Percentiles rank a stretch among this genome's conserved stretches.
Evolutionary conservation across 2,888 invertebrate species (phyloP).

Genomic region (Psylliodes chrysocephalus): DNA sequence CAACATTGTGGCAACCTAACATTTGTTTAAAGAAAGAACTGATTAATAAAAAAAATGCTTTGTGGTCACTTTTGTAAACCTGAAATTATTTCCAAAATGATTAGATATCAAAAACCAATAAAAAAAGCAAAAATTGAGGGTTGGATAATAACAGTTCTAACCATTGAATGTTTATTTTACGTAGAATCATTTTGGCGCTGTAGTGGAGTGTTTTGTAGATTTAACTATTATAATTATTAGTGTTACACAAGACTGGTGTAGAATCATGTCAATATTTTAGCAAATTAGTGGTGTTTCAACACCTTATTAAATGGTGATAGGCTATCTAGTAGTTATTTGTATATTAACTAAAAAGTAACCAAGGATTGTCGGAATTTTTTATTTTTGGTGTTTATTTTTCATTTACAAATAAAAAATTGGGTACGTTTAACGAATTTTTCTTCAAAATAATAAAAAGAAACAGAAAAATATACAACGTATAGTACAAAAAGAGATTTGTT

Average conservation of each 20-base stretch:
- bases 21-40: too few species aligned
- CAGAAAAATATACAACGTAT: conserved; percentile 38
- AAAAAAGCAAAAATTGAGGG: too few species aligned
- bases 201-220: conserved; percentile 42
- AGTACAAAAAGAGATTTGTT: conserved; percentile 46
- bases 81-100: too few species aligned
- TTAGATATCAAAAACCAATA: too few species aligned
- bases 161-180: too few species aligned
- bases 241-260: conserved; percentile 65
- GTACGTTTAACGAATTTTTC: conserved; percentile 37
- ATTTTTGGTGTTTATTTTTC: conserved; percentile 33
- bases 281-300: conserved; percentile 56
- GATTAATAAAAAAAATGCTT: too few species aligned
- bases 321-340: conserved; percentile 57
- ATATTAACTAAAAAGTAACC: conserved; percentile 54
- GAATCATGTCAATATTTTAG: conserved; percentile 63
- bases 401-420: conserved; percentile 23
- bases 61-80: too few species aligned
- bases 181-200: conserved; percentile 12
- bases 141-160: too few species aligned
- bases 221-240: conserved; percentile 57
- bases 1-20: too few species aligned
- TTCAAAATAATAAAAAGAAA: conserved; percentile 21
- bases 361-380: conserved; percentile 56
- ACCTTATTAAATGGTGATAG: conserved; percentile 61